Conservation (phyloP, 1,140 invertebrate species). For the Brachionus rubens region DNA sequence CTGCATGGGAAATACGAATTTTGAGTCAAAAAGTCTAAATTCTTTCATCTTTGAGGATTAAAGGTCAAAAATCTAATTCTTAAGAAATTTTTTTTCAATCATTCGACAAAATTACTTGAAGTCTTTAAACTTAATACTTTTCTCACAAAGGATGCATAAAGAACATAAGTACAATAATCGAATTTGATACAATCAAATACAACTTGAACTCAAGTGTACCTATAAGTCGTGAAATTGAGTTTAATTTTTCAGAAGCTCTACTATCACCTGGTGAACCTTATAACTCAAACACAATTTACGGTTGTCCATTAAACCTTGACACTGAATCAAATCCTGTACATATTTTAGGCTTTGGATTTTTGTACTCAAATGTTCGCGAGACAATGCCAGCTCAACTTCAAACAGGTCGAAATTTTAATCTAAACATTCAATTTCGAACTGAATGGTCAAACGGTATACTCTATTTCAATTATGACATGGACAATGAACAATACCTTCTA, state of each 20-base stretch:
- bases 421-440: not conserved
- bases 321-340: not conserved
- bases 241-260: not conserved
- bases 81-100: too few relatives aligned
- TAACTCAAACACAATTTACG: conserved; percentile 43
- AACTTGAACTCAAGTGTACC: not conserved
- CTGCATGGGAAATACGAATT: too few relatives aligned
- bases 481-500: conserved; percentile 38
- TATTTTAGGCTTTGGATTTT: conserved; percentile 17
- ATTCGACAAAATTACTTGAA: not conserved
- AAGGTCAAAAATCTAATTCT: too few relatives aligned
- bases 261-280: not conserved
- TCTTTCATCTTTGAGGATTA: too few relatives aligned
- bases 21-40: too few relatives aligned
- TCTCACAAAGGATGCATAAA: not conserved
- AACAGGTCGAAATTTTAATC: not conserved
- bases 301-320: conserved; percentile 26
- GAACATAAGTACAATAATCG: conserved; percentile 7
- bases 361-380: not conserved
- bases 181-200: conserved; percentile 6
- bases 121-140: not conserved
- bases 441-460: not conserved
- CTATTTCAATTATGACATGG: conserved; percentile 29
- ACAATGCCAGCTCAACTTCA: not conserved
- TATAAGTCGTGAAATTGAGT: not conserved